A percentile compares a stretch with the other conserved stretches of the same genome.
These are phyloP conservation scores for Hyalella azteca DNA, from an alignment of 2,888 invertebrate genomes.

Conservation along the genomic window DNA sequence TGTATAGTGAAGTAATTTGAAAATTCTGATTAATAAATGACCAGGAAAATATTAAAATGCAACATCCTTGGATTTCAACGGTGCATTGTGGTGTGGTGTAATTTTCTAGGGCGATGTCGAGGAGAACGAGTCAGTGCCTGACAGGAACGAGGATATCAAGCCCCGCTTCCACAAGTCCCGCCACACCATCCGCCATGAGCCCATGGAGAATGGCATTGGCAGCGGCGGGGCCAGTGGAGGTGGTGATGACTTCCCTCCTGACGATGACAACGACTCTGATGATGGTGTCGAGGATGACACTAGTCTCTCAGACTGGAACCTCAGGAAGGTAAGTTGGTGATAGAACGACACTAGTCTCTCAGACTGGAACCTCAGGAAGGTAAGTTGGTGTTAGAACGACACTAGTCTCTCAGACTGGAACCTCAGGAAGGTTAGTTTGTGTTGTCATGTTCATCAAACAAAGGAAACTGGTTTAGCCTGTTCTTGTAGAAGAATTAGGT, in stretches of 20 bases:
- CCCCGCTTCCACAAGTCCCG: slow-evolving; percentile 96
- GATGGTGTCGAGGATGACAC: slow-evolving; percentile 86
- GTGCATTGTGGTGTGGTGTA: too few relatives aligned
- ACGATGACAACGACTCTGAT: slow-evolving; percentile 73
- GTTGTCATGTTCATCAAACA: too few relatives aligned
- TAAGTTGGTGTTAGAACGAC: slow-evolving; percentile 81
- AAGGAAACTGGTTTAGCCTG: too few relatives aligned
- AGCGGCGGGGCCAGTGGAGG: slow-evolving; percentile 40
- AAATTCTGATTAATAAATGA: too few relatives aligned
- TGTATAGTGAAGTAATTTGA: too few relatives aligned
- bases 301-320: slow-evolving; percentile 95
- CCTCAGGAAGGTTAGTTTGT: slow-evolving; percentile 70
- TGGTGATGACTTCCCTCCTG: slow-evolving; percentile 59
- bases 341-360: slow-evolving; percentile 89
- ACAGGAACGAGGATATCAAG: slow-evolving; percentile 94
- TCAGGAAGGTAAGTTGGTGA: slow-evolving; percentile 69
- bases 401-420: slow-evolving; percentile 96
- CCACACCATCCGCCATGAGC: slow-evolving; percentile 78
- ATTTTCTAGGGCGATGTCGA: slow-evolving; percentile 84
- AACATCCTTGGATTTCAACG: too few relatives aligned
- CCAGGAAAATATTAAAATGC: too few relatives aligned
- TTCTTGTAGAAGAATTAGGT: too few relatives aligned
- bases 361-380: slow-evolving; percentile 89
- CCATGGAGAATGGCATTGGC: slow-evolving; percentile 63
- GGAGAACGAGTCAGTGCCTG: slow-evolving; percentile 96